Percentiles rank a stretch among this genome's conserved stretches.
Evolutionary conservation across 2,113 vertebrate species (phyloP).

Genomic region (Hystrix brachyura): DNA sequence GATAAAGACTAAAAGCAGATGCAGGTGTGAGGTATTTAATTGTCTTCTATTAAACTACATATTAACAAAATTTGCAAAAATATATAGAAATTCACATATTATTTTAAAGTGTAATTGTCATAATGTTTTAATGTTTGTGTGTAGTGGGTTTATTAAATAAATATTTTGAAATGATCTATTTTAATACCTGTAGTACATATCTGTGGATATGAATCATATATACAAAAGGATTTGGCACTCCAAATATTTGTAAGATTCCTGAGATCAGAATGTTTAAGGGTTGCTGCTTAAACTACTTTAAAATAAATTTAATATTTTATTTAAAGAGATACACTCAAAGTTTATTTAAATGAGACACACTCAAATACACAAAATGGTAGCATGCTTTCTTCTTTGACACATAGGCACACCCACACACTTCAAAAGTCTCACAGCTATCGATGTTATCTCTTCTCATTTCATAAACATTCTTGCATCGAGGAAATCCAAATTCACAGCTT

Average conservation of each 20-base stretch:
- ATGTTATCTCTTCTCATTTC: background rate
- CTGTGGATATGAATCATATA: background rate
- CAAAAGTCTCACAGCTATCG: too few species aligned
- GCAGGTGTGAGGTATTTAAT: background rate
- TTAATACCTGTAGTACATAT: background rate
- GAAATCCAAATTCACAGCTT: background rate
- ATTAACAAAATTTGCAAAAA: background rate
- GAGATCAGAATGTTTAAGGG: background rate
- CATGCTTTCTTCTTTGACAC: background rate
- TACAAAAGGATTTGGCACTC: background rate
- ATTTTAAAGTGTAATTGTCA: conserved; percentile 30
- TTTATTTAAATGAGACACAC: background rate
- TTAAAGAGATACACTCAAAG: too few species aligned
- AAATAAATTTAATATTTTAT: background rate
- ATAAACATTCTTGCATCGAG: background rate
- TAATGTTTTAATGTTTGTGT: background rate
- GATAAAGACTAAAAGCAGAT: background rate
- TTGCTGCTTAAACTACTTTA: background rate
- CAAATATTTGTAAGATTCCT: background rate
- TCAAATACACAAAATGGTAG: background rate
- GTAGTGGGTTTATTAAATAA: background rate
- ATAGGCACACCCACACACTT: accelerated
- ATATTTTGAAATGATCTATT: background rate
- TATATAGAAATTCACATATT: background rate
- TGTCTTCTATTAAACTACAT: background rate